Percentiles rank a stretch among this genome's conserved stretches.
Evolutionary conservation across 2,888 invertebrate genomes (phyloP).

Genomic region (Mycalesis mineus): DNA sequence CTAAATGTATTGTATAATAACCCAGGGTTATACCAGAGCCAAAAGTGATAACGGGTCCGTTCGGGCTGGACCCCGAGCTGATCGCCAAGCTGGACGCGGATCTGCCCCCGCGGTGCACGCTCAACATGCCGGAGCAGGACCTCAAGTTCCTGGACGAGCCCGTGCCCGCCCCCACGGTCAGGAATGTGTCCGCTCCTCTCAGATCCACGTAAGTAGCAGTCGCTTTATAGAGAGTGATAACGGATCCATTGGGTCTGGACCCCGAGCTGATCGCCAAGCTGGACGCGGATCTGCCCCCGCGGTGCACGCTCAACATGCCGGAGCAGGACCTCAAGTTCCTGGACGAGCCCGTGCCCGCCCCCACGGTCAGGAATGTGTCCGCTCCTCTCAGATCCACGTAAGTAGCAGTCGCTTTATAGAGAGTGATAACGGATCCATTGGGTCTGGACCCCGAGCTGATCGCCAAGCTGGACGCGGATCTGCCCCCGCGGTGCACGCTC

Average conservation of each 20-base stretch:
- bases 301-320: slow-evolving; percentile 49
- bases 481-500: slow-evolving; percentile 48
- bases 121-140: slow-evolving; percentile 62
- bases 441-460: slow-evolving; percentile 86
- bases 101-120: slow-evolving; percentile 49
- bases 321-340: slow-evolving; percentile 72
- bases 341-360: slow-evolving; percentile 66
- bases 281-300: slow-evolving; percentile 74
- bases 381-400: slow-evolving; percentile 45
- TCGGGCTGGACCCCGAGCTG: slow-evolving; percentile 85
- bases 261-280: slow-evolving; percentile 83
- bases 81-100: slow-evolving; percentile 83
- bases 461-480: slow-evolving; percentile 81
- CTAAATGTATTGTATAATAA: not conserved
- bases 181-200: slow-evolving; percentile 31
- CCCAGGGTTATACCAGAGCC: slow-evolving; percentile 63
- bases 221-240: slow-evolving; percentile 57
- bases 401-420: slow-evolving; percentile 22
- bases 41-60: slow-evolving; percentile 82
- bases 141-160: slow-evolving; percentile 73
- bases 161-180: slow-evolving; percentile 51
- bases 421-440: slow-evolving; percentile 83
- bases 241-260: slow-evolving; percentile 89
- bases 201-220: slow-evolving; percentile 40
- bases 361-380: slow-evolving; percentile 35